Evolutionary conservation across 2,113 vertebrate species (phyloP), one percentile per base, ranked within the genome.

Genomic region (Colossoma macropomum): DNA sequence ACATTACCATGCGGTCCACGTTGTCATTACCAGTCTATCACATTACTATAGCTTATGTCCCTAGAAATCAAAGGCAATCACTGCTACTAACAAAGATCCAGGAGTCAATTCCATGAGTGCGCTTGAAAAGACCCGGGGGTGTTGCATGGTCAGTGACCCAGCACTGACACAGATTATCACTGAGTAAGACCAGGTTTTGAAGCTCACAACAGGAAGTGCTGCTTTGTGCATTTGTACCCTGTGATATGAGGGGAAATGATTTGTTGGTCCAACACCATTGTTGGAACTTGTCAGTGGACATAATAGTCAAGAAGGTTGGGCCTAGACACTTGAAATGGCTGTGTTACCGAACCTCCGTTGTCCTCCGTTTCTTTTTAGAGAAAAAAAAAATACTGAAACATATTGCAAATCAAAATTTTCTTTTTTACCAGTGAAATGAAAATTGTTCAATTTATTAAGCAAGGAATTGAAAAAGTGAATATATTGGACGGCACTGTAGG

Each of bases 251-350:
- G 89, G 88, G 90, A 85, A 87, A 88, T 86, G 88, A 90, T 92
- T 92, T 93, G 92, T 93, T 94, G 92, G 91, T 77, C 89, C 91
- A 93, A 92, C 92, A 93, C 87, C 87, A 92, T 91, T 92, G 92
- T 93, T 90, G 88, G 87, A 86, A 85, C 84, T 85, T 93, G 92
- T 92, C 93, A 85, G 54, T 74, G 86, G 87, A 87, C 83, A 92
- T 93, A 87, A 93, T 84, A 77, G 88, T 91, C 91, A 92, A 80
- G 71, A n/a, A 30, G 41, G 27, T 27, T 28, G 12, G 16, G 65
- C 30, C 30, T 34, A 68, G 19, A 32, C 30, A 68, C 15, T 16
- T 32, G 62, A 65, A 25, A 32, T 66, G 16, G 63, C 6, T 32
- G 63, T 66, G 28, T 5, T 17, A 32, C 21, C 17, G 3, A 66